A percentile compares a stretch with the other conserved stretches of the same genome.
Conservation (phyloP, 2,113 vertebrate genomes). For the Hemichromis elongatus region DNA sequence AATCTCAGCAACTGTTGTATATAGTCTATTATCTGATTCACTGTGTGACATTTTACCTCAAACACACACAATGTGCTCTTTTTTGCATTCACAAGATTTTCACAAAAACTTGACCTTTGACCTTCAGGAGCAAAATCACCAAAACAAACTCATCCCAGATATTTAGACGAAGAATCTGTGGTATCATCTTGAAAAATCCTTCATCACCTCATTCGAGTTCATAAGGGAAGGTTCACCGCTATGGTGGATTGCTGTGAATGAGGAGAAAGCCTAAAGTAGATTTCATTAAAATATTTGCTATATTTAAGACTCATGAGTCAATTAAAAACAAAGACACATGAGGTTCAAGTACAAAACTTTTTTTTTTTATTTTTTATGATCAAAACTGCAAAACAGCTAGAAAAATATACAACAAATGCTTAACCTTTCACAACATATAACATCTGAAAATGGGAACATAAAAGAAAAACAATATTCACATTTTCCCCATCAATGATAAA, state of each 20-base stretch:
- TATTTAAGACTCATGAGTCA: background rate
- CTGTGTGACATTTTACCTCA: too few species aligned
- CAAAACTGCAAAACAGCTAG: conserved; percentile 84
- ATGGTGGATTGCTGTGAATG: background rate
- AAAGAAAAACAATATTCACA: conserved; percentile 76
- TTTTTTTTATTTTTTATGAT: conserved; percentile 75
- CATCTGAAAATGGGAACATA: conserved; percentile 71
- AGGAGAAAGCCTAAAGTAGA: background rate
- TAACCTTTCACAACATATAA: conserved; percentile 78
- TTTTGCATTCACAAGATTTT: background rate
- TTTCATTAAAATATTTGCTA: background rate
- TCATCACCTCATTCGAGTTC: background rate
- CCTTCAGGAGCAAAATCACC: background rate
- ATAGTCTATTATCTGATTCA: too few species aligned
- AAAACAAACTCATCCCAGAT: background rate
- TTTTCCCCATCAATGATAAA: conserved; percentile 74
- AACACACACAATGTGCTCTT: background rate
- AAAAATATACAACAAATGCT: conserved; percentile 84
- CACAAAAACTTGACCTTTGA: background rate
- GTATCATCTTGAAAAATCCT: background rate
- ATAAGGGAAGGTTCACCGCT: background rate
- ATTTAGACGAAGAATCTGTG: background rate
- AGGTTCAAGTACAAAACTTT: conserved; percentile 76
- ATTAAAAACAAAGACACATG: background rate
- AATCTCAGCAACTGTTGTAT: too few species aligned